Evolutionary conservation across 2,113 vertebrate genomes (phyloP).

Genomic region (Neomonachus schauinslandi): DNA sequence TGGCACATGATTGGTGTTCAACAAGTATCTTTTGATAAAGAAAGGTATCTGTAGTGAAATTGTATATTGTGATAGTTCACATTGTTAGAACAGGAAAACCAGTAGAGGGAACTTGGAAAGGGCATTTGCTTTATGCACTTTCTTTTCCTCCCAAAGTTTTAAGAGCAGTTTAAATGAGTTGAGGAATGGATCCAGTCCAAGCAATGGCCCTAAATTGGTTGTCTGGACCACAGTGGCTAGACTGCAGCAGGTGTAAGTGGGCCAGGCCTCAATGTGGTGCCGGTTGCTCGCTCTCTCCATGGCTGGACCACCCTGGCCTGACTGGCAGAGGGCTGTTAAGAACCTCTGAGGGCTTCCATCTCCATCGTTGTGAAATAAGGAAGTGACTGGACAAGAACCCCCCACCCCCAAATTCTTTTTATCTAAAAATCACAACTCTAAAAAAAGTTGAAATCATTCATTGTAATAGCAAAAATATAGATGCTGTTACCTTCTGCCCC

Average conservation of each 20-base stretch:
- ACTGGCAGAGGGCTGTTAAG: neutral
- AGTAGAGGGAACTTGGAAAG: neutral
- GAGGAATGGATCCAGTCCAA: neutral
- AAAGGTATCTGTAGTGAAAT: neutral
- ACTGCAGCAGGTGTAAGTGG: neutral
- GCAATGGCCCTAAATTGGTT: neutral
- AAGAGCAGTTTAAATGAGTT: neutral
- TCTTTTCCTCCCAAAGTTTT: neutral
- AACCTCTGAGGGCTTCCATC: neutral
- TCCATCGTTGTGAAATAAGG: neutral
- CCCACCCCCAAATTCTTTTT: neutral
- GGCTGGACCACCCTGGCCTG: neutral
- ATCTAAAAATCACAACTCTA: neutral
- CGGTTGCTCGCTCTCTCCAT: neutral
- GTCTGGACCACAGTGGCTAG: neutral
- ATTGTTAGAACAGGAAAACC: neutral
- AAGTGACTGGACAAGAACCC: neutral
- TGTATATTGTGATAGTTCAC: neutral
- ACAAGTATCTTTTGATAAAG: neutral
- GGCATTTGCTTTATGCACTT: neutral
- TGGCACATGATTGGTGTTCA: neutral
- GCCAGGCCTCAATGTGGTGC: neutral
- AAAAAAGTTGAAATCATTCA: constrained; percentile 38
- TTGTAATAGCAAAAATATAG: neutral
- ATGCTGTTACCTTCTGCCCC: neutral